phyloP scores from a whole-genome alignment of 2,888 invertebrate genomes.

The Malacosoma neustria region DNA sequence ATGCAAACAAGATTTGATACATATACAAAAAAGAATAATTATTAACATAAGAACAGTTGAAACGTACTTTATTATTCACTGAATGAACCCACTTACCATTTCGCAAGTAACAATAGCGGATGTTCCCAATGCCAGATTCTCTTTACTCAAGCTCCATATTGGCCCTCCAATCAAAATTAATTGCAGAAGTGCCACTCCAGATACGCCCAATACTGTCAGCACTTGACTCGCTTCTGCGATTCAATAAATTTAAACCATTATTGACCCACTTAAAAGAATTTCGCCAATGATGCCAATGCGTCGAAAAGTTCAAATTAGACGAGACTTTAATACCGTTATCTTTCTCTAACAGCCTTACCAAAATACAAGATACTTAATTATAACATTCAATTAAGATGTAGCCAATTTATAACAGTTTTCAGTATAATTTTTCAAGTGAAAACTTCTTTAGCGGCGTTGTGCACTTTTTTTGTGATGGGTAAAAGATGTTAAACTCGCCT shows the following conservation, averaged over 20 bases:
- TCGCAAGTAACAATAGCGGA: conserved; percentile 50
- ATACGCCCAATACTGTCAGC: conserved; percentile 30
- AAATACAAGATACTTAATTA: conserved; percentile 25
- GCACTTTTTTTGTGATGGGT: too few species aligned
- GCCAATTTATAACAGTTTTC: too few species aligned
- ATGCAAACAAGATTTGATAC: too few species aligned
- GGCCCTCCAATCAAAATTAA: conserved; percentile 35
- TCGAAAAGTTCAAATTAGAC: conserved; percentile 23
- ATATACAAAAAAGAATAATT: too few species aligned
- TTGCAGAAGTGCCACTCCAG: conserved; percentile 30
- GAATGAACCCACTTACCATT: conserved; percentile 50
- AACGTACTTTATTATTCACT: too few species aligned
- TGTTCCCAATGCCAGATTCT: conserved; percentile 52
- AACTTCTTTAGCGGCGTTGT: too few species aligned
- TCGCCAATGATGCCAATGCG: conserved; percentile 12
- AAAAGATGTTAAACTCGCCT: too few species aligned
- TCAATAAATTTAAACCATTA: conserved; percentile 1
- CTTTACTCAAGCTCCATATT: conserved; percentile 36
- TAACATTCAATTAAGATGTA: too few species aligned
- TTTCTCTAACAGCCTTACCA: conserved; percentile 16
- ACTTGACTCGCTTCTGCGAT: conserved; percentile 31
- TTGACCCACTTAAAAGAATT: conserved; percentile 6
- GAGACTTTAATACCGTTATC: conserved; percentile 19
- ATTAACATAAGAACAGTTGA: too few species aligned
- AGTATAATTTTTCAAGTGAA: too few species aligned